These are phyloP conservation scores for Acropora tenuis DNA, from an alignment of 64 coral and sea anemone species.

Conservation along the genomic window DNA sequence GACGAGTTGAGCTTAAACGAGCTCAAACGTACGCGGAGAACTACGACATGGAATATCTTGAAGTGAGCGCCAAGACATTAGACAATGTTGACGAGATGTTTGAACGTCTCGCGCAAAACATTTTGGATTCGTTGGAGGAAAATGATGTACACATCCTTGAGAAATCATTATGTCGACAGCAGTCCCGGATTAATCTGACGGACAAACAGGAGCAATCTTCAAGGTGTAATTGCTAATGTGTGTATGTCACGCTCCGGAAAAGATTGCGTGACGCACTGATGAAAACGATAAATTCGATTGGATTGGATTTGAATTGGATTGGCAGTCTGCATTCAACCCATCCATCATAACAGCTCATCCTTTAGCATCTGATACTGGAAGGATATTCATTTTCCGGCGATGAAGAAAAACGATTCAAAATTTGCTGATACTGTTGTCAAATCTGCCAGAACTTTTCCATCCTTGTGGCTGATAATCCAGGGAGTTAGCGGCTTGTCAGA, in stretches of 20 bases:
- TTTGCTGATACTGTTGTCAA: too few species aligned
- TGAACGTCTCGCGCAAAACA: conserved; percentile 57
- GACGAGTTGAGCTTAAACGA: neutral
- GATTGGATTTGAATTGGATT: too few species aligned
- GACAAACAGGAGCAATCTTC: neutral
- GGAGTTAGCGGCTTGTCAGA: too few species aligned
- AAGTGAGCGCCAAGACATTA: conserved; percentile 65
- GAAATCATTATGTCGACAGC: neutral
- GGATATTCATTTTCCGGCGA: too few species aligned
- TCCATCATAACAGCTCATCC: too few species aligned
- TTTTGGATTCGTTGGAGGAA: conserved; percentile 45
- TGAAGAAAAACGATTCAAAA: too few species aligned
- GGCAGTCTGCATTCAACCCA: too few species aligned
- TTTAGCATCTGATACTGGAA: too few species aligned
- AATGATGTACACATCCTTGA: conserved; percentile 39
- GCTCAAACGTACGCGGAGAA: conserved; percentile 52
- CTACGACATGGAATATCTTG: conserved; percentile 55
- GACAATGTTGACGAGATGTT: conserved; percentile 78
- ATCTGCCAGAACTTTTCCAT: too few species aligned
- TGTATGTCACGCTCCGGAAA: neutral
- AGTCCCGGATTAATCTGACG: conserved; percentile 17
- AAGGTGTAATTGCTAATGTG: neutral
- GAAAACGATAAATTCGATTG: too few species aligned
- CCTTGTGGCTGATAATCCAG: too few species aligned
- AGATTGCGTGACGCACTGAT: too few species aligned